phyloP scores from a whole-genome alignment of 2,113 vertebrate species.

The Sorex fumeus region DNA sequence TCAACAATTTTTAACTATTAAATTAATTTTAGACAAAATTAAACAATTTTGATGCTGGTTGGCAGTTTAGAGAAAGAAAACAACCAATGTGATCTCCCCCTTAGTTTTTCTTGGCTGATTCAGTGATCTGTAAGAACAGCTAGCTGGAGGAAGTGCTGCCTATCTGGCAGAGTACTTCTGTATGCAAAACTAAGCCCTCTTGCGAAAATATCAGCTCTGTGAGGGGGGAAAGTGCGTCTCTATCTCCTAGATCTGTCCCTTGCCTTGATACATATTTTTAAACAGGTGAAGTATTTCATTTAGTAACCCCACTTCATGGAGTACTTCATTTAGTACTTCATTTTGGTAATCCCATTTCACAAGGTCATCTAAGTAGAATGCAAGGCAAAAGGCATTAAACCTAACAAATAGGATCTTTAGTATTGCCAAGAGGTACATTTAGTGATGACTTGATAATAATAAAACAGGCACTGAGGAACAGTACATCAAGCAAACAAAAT shows the following conservation, averaged over 20 bases:
- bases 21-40: no score
- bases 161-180: neutral
- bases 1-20: neutral
- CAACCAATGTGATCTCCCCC: neutral
- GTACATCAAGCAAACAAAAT: neutral
- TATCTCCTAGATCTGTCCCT: neutral
- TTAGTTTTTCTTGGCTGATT: neutral
- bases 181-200: neutral
- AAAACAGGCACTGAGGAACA: neutral
- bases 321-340: constrained; percentile 6
- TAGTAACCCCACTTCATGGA: neutral
- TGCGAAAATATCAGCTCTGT: neutral
- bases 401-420: neutral
- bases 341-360: neutral
- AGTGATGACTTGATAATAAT: fast-evolving
- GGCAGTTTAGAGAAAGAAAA: constrained; percentile 20
- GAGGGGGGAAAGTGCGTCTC: neutral
- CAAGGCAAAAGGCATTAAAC: neutral
- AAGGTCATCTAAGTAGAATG: neutral
- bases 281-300: constrained; percentile 14
- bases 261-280: neutral
- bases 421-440: neutral
- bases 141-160: neutral
- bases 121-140: neutral
- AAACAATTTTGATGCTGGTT: constrained; percentile 17